phyloP scores from a whole-genome alignment of 1,140 invertebrate species.

The Drosophila nasuta region DNA sequence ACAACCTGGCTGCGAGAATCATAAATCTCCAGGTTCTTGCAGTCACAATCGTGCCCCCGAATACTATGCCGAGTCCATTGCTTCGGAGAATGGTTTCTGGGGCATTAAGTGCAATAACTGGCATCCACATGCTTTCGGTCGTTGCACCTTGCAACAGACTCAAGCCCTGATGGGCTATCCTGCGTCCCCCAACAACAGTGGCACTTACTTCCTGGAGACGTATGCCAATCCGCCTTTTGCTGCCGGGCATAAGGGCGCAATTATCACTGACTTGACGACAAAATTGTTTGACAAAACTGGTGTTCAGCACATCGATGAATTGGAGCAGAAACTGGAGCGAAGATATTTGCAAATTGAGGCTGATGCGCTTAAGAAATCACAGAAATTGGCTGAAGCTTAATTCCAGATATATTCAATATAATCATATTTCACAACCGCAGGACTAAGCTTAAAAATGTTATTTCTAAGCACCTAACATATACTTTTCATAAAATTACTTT shows the following conservation, averaged over 20 bases:
- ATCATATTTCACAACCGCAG: no score
- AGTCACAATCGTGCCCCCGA: slow-evolving; percentile 88
- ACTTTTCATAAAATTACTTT: no score
- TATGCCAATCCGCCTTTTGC: slow-evolving; percentile 15
- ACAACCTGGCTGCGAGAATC: slow-evolving; percentile 87
- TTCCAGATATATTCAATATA: no score
- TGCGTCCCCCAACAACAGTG: neutral
- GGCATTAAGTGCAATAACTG: slow-evolving; percentile 87
- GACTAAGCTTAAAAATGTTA: no score
- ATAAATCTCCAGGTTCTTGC: slow-evolving; percentile 85
- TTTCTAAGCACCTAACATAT: no score
- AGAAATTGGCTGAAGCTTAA: neutral
- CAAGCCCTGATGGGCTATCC: slow-evolving; percentile 13
- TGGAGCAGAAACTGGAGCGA: neutral
- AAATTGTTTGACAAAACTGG: neutral
- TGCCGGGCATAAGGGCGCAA: slow-evolving; percentile 8
- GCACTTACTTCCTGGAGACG: slow-evolving; percentile 12
- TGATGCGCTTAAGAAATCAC: neutral
- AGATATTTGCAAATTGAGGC: neutral
- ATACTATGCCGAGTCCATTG: slow-evolving; percentile 90
- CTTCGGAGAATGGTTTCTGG: slow-evolving; percentile 88
- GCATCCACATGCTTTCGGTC: neutral
- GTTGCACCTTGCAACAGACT: neutral
- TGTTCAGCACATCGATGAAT: neutral
- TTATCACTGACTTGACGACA: neutral